phyloP scores from a whole-genome alignment of 2,113 vertebrate genomes.

The Hippocampus barbouri region DNA sequence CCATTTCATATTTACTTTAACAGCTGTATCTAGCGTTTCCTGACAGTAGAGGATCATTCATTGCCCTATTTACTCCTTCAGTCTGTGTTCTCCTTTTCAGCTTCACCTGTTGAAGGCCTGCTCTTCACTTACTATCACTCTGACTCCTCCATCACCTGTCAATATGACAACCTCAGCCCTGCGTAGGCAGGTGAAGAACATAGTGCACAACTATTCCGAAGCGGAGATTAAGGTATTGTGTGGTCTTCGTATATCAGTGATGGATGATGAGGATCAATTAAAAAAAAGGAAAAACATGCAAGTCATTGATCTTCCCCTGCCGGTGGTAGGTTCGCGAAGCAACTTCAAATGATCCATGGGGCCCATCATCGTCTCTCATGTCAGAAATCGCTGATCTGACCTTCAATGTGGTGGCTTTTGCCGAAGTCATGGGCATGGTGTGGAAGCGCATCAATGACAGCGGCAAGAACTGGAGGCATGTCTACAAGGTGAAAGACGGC shows the following conservation, averaged over 20 bases:
- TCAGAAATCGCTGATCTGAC: constrained; percentile 93
- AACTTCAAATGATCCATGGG: constrained; percentile 97
- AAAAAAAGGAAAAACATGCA: not conserved
- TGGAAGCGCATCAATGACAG: constrained; percentile 94
- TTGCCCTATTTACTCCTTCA: constrained; percentile 28
- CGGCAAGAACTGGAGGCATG: constrained; percentile 95
- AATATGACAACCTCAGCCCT: constrained; percentile 92
- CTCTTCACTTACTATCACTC: constrained; percentile 20
- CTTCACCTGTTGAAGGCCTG: constrained; percentile 25
- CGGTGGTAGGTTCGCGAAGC: constrained; percentile 78
- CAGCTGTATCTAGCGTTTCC: constrained; percentile 41
- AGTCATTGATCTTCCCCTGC: not conserved
- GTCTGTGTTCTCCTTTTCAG: constrained; percentile 2
- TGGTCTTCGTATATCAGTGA: not conserved
- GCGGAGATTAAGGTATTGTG: constrained; percentile 88
- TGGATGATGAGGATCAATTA: not conserved
- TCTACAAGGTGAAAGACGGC: constrained; percentile 79
- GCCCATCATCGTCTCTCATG: constrained; percentile 92
- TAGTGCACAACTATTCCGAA: constrained; percentile 95
- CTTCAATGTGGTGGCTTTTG: constrained; percentile 90
- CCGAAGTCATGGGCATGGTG: constrained; percentile 97
- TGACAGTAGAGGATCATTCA: constrained; percentile 37
- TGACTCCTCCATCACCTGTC: constrained; percentile 43
- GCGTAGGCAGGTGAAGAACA: constrained; percentile 95
- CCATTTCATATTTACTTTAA: not conserved